Percentiles rank a stretch among this genome's conserved stretches.
Evolutionary conservation across 2,113 vertebrate species (phyloP).

Genomic region (Prietella phreatophila): DNA sequence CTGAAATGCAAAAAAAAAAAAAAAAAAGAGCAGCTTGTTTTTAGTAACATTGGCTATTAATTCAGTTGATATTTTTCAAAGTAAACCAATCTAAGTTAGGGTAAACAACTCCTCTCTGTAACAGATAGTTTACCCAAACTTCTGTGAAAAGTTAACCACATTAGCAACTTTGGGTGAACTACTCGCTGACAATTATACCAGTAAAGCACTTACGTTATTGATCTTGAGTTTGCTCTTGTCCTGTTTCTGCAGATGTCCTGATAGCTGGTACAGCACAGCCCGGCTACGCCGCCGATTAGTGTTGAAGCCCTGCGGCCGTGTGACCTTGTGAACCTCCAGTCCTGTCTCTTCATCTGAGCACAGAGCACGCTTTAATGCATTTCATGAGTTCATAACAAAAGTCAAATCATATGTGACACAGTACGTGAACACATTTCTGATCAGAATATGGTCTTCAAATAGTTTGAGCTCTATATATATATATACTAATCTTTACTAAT

Average conservation of each 20-base stretch:
- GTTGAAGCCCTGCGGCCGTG: conserved; percentile 75
- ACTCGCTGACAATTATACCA: background rate
- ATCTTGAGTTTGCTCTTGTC: conserved; percentile 83
- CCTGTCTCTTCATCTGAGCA: conserved; percentile 74
- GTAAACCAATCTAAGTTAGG: background rate
- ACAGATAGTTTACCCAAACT: background rate
- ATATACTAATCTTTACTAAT: too few species aligned
- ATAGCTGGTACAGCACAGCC: conserved; percentile 80
- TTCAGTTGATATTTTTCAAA: background rate
- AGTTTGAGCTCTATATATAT: background rate
- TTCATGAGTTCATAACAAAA: background rate
- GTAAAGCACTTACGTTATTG: conserved; percentile 73
- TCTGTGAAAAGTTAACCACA: background rate
- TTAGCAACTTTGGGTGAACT: background rate
- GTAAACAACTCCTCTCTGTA: background rate
- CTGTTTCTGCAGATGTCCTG: conserved; percentile 81
- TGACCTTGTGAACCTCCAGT: conserved; percentile 75
- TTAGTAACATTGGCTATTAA: background rate
- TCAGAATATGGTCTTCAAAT: background rate
- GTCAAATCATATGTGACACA: background rate
- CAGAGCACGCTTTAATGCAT: conserved; percentile 7
- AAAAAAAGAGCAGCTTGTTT: background rate
- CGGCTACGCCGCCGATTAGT: conserved; percentile 77
- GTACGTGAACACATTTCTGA: background rate
- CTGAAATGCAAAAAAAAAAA: background rate